Evolutionary conservation across 2,113 vertebrate genomes (phyloP).

Genomic region (Chionis minor): DNA sequence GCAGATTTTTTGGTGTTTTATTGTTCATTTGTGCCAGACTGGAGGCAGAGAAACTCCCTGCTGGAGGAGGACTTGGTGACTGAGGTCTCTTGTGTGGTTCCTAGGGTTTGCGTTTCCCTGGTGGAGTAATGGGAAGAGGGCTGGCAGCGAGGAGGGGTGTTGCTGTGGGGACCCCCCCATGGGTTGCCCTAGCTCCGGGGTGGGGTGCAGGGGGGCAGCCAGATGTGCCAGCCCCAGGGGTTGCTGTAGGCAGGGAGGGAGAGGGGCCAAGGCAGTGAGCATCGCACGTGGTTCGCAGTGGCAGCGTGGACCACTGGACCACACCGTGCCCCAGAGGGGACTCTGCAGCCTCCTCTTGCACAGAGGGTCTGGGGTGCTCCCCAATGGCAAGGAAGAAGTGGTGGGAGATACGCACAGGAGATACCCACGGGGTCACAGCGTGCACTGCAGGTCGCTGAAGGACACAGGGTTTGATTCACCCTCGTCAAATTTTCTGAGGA

Average conservation of each 20-base stretch:
- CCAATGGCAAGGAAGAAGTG: not conserved
- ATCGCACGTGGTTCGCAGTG: rapidly evolving
- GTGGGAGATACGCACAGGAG: not conserved
- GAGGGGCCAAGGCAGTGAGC: not conserved
- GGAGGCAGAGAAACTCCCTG: not conserved
- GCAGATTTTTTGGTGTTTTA: not conserved
- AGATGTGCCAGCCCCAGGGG: not conserved
- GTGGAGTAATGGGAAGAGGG: not conserved
- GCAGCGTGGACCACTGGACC: rapidly evolving
- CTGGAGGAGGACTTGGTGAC: not conserved
- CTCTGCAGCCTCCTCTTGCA: not conserved
- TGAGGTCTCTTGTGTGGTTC: not conserved
- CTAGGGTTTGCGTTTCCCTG: not conserved
- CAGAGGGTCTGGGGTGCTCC: rapidly evolving
- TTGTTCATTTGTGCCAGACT: not conserved
- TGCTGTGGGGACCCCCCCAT: not conserved
- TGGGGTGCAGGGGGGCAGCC: not conserved
- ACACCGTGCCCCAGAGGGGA: rapidly evolving
- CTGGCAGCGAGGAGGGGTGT: not conserved
- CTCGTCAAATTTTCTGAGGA: not conserved
- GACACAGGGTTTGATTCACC: not conserved
- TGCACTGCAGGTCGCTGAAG: not conserved
- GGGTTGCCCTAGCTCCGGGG: not conserved
- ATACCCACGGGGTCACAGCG: rapidly evolving
- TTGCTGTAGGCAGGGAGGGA: not conserved